A percentile compares a stretch with the other conserved stretches of the same genome.
These are phyloP conservation scores for Carassius gibelio DNA, from an alignment of 2,113 vertebrate species.

Conservation along the genomic window DNA sequence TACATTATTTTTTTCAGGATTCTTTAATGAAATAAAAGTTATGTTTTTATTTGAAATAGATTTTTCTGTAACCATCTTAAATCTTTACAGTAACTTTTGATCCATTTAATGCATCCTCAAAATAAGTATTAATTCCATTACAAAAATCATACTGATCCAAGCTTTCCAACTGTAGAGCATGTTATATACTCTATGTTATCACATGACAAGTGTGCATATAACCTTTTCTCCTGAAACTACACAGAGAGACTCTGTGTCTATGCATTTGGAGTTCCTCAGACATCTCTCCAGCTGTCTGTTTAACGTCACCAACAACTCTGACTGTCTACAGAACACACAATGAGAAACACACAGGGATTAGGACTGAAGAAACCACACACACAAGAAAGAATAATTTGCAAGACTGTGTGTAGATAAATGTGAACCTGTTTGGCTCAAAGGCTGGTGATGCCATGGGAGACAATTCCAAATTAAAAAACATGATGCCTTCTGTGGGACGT, in stretches of 20 bases:
- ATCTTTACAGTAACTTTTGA: background rate
- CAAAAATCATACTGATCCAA: background rate
- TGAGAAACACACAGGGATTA: background rate
- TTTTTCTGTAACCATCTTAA: background rate
- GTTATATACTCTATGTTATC: background rate
- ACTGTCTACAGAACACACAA: conserved; percentile 78
- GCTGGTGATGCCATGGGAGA: conserved; percentile 93
- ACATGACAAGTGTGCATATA: background rate
- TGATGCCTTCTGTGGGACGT: conserved; percentile 91
- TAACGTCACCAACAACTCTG: conserved; percentile 89
- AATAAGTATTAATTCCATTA: background rate
- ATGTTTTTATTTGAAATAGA: too few species aligned
- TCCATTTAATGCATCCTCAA: background rate
- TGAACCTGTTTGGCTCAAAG: conserved; percentile 92
- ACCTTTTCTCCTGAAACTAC: conserved; percentile 97
- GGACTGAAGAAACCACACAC: background rate
- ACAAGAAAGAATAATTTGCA: background rate
- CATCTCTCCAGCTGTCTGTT: conserved; percentile 93
- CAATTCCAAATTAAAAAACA: conserved; percentile 94
- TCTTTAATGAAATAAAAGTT: background rate
- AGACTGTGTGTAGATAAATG: background rate
- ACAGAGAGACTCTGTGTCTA: conserved; percentile 95
- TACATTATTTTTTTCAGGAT: background rate
- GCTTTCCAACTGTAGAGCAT: background rate
- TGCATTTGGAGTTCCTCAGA: conserved; percentile 92